A percentile compares a stretch with the other conserved stretches of the same genome.
Evolutionary conservation across 2,113 vertebrate genomes (phyloP).

Genomic region (Calidris pugnax): DNA sequence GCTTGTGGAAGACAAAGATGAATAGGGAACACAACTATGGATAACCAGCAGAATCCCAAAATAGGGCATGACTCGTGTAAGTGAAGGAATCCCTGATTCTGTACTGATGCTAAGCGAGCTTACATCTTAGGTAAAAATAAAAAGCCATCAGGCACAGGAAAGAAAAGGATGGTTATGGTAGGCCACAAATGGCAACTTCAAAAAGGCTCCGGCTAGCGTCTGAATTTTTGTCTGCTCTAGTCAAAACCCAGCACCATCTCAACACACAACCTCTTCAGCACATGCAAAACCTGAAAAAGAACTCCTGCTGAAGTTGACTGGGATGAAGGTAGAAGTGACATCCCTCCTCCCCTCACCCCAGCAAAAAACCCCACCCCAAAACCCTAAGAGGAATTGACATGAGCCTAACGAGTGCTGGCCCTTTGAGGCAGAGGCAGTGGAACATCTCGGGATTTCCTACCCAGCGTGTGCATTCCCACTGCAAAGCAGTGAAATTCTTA

Average conservation of each 20-base stretch:
- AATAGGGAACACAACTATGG: neutral
- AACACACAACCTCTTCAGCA: rapidly evolving
- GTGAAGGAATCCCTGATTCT: neutral
- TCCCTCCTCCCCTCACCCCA: neutral
- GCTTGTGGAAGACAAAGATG: neutral
- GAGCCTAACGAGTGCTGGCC: neutral
- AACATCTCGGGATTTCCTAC: conserved; percentile 45
- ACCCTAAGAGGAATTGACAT: neutral
- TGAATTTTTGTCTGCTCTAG: neutral
- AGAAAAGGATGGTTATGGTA: neutral
- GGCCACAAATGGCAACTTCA: neutral
- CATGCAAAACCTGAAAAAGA: neutral
- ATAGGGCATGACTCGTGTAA: neutral
- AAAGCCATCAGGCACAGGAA: neutral
- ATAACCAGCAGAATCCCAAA: neutral
- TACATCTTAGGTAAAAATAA: neutral
- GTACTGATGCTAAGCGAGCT: neutral
- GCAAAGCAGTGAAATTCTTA: conserved; percentile 1
- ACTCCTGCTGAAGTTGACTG: neutral
- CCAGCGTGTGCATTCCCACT: neutral
- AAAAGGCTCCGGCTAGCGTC: neutral
- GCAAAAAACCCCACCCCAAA: neutral
- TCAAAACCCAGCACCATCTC: neutral
- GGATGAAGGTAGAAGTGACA: neutral
- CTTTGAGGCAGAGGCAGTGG: neutral